A percentile compares a stretch with the other conserved stretches of the same genome.
Evolutionary conservation across 2,888 invertebrate species (phyloP).

Genomic region (Phyllotreta cruciferae): DNA sequence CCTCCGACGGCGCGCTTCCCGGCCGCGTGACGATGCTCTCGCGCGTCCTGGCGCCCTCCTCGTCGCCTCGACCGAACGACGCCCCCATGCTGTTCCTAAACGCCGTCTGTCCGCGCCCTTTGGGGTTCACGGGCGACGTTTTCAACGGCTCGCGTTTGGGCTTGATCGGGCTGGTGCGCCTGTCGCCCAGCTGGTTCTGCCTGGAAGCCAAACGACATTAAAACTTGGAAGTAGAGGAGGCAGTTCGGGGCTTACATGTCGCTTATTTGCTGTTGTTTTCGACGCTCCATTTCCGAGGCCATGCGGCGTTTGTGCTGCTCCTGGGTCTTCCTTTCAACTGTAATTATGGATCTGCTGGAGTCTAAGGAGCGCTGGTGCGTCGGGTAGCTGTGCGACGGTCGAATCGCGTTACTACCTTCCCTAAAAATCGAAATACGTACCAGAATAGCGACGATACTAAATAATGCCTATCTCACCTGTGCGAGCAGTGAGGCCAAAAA

Average conservation of each 20-base stretch:
- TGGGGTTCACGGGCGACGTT: slow-evolving; percentile 48
- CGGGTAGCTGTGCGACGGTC: slow-evolving; percentile 65
- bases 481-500: slow-evolving; percentile 69
- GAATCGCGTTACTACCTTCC: slow-evolving; percentile 57
- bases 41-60: slow-evolving; percentile 49
- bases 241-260: slow-evolving; percentile 21
- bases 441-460: no score
- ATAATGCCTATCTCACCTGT: slow-evolving; percentile 55
- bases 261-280: slow-evolving; percentile 36
- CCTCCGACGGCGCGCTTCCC: slow-evolving; percentile 64
- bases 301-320: slow-evolving; percentile 43
- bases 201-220: slow-evolving; percentile 10
- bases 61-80: slow-evolving; percentile 63
- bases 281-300: slow-evolving; percentile 36
- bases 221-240: slow-evolving; percentile 10
- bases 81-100: slow-evolving; percentile 60
- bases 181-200: slow-evolving; percentile 15
- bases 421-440: no score
- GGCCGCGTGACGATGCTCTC: slow-evolving; percentile 62
- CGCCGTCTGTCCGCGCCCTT: slow-evolving; percentile 53
- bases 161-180: slow-evolving; percentile 48
- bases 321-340: slow-evolving; percentile 35
- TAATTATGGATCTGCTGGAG: slow-evolving; percentile 32
- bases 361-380: slow-evolving; percentile 61
- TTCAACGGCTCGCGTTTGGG: slow-evolving; percentile 34